Evolutionary conservation across 2,113 vertebrate genomes (phyloP), one percentile per base, ranked within the genome.

Genomic region (Strix aluco): DNA sequence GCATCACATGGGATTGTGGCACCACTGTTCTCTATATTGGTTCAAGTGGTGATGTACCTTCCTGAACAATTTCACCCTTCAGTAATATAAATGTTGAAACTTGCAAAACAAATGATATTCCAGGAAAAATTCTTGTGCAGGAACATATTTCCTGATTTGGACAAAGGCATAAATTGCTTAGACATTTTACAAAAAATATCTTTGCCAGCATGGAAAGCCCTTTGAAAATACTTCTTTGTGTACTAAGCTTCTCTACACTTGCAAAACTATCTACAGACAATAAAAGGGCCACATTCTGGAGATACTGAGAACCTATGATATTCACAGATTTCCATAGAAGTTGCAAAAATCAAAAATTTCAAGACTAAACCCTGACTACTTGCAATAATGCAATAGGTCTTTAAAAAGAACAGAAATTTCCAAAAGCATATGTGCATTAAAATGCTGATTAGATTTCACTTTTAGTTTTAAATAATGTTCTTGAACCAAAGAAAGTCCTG

Each of bases 11-110:
- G 38, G n/a, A 18, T 11, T 38, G 44, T 25, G 30, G 30, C 38
- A 86, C 6, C 55, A 55, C 17, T 0, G 0, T 62, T 67, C 23
- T 36, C 44, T 51, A 8, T 2, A 8, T 7, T 29, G 2, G 23
- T 22, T 67, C 52, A 67, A 38, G 36, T 26, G 16, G 7, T 44
- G 22, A 15, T 15, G 21, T 11, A 21, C 15, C 30, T 80, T 71
- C 36, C 22, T 6, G 8, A 25, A 3, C 19, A 63, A 14, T 12
- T 4, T 84, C 32, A 44, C 6, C 32, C 26, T 77, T 63, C 29
- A 52, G 22, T 16, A n/a, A n/a, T 1, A 38, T 3, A 54, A 52
- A 54, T 22, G 11, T 12, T 22, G 22, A 65, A 81, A 57, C 15
- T n/a, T 69, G 22, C 13, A 80, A 55, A 91, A 13, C 32, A 94